A percentile compares a stretch with the other conserved stretches of the same genome.
Evolutionary conservation across 2,797 vertebrate species (phyloP).

Genomic region (Siniperca obscura): DNA sequence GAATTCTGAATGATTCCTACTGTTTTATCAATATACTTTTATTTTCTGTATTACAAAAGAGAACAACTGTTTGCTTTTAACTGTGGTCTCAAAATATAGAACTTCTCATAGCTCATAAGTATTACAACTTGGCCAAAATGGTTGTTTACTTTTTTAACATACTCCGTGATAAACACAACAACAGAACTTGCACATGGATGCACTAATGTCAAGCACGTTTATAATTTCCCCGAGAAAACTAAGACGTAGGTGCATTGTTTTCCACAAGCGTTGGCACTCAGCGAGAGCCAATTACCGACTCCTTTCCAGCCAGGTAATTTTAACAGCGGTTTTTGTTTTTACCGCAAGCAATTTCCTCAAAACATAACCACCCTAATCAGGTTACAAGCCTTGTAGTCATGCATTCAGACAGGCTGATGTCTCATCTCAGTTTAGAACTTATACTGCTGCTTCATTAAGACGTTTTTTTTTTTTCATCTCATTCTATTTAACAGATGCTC

Average conservation of each 20-base stretch:
- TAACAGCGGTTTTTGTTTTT: slow-evolving; percentile 40
- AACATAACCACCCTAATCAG: slow-evolving; percentile 50
- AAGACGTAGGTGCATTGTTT: slow-evolving; percentile 3
- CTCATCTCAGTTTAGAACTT: slow-evolving; percentile 10
- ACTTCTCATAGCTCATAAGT: neutral
- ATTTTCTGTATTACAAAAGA: neutral
- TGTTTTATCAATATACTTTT: neutral
- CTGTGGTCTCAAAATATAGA: neutral
- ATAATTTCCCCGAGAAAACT: neutral
- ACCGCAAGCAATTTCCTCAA: slow-evolving; percentile 47
- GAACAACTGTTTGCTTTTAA: neutral
- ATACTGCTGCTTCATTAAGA: slow-evolving; percentile 4
- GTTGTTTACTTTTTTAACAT: neutral
- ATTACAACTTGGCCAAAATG: neutral
- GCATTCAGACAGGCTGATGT: slow-evolving; percentile 39
- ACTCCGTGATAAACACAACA: neutral
- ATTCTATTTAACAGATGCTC: slow-evolving; percentile 31
- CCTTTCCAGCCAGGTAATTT: slow-evolving; percentile 27
- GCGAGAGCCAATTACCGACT: slow-evolving; percentile 37
- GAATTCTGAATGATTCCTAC: neutral
- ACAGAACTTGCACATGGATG: neutral
- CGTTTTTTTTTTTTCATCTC: slow-evolving; percentile 9
- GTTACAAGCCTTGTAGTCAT: slow-evolving; percentile 45
- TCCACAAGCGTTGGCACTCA: neutral
- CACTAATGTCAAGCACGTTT: slow-evolving; percentile 8